Evolutionary conservation across 2,888 invertebrate genomes (phyloP), one percentile per base, ranked within the genome.

Genomic region (Drosophila ustulata): DNA sequence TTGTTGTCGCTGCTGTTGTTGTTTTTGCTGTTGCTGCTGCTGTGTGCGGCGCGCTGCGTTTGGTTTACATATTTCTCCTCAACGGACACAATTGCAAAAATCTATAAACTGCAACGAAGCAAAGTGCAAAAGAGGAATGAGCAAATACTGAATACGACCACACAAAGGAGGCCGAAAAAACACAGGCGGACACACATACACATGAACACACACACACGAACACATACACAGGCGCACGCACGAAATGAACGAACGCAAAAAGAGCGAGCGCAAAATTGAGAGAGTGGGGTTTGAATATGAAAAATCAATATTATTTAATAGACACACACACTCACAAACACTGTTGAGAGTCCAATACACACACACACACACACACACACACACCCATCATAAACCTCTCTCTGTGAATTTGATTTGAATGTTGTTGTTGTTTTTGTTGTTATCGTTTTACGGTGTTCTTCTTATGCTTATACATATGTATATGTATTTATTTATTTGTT

Each of bases 41-140:
- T 76, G 75, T 78, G 75, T 75, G 81, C 80, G 81, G 81, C 78
- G 71, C 71, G 66, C 66, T 73, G 83, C 83, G 65, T 87, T 79
- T 80, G 80, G 85, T 86, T 90, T 90, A 91, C 90, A 91, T 90
- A 86, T 88, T 90, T 82, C 82, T 90, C 71, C 80, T 76, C 74
- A 83, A 79, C 87, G 79, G 79, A 63, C 75, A 75, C 84, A 87
- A 79, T 89, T 89, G 89, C 89, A 89, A 89, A 90, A 90, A 90
- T 89, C 90, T 86, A 90, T 89, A 87, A 90, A 90, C 91, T 90
- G 90, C 87, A 90, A 90, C 80, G 80, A 87, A 83, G 67, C 63
- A 74, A 73, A 73, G 66, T 53, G 37, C 32, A 49, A 77, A 71
- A 86, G 65, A 78, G 71, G 80, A 76, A 75, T 75, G 61, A 64